phyloP scores from a whole-genome alignment of 2,113 vertebrate genomes.

The Orycteropus afer region DNA sequence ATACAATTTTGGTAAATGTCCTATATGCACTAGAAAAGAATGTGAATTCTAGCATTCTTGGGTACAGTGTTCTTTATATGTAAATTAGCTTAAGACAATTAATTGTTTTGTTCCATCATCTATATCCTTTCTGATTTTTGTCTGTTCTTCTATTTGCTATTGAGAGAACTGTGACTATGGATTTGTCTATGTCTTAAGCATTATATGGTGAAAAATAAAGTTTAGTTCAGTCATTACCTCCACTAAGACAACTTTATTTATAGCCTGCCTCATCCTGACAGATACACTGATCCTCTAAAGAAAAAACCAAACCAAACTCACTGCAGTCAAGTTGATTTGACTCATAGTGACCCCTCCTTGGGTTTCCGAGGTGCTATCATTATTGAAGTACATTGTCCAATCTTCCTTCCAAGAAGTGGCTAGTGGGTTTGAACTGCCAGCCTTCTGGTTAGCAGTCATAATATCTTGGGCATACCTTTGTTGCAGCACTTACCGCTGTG shows the following conservation, averaged over 20 bases:
- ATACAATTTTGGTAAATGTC: neutral
- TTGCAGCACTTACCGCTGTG: neutral
- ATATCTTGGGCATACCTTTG: neutral
- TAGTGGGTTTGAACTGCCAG: too few relatives aligned
- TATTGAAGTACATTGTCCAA: too few relatives aligned
- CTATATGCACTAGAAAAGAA: neutral
- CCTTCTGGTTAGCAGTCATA: too few relatives aligned
- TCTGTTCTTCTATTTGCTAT: neutral
- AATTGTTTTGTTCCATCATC: neutral
- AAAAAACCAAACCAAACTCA: too few relatives aligned
- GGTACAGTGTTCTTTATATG: neutral
- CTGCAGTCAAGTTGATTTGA: too few relatives aligned
- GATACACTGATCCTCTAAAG: neutral
- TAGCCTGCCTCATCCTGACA: neutral
- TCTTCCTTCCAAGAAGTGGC: too few relatives aligned
- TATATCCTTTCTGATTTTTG: neutral
- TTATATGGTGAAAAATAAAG: neutral
- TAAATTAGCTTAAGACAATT: neutral
- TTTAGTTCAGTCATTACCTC: neutral
- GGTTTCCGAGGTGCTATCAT: too few relatives aligned
- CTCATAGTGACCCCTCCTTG: too few relatives aligned
- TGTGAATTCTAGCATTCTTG: neutral
- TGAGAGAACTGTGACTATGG: neutral
- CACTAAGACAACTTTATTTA: neutral
- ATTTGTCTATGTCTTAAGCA: constrained; percentile 6